Base-by-base conservation (phyloP, 2,888 invertebrate species). In the Galeruca laticollis region DNA sequence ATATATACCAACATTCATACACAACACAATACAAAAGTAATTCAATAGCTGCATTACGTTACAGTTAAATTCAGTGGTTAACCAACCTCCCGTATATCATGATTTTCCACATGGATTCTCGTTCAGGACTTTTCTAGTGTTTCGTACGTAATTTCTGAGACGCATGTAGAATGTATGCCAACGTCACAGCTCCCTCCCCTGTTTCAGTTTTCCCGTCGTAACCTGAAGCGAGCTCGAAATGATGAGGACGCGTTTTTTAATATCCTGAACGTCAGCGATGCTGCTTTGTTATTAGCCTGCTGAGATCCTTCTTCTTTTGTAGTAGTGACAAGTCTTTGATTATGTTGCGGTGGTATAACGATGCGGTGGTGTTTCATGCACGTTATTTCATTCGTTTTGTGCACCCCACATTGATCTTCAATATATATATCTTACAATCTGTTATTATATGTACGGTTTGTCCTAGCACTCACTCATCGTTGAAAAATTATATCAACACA, bases 171-270 rank as follows among this genome's bases (percentile, higher is more conserved):
- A 65, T 57, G 49, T 65, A 40, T 66, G 37, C 51, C 66, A 60
- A 66, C 59, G 51, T 59, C 59, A 51, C 59, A 10, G 33, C 10
- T 15, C 11, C n/a, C 49, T 18, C 40, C 57, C 43, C 21, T 40
- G 9, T 51, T 33, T 11, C 37, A 33, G 11, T 35, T 35, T 37
- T 33, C 57, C 51, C 37, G 59, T n/a, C 37, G 31, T 47, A 57
- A 57, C 56, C 56, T 35, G 33, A 57, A 57, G 47, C 26, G 47
- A 67, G 60, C 20, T 60, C 69, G 52, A 68, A 71, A 72, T 72
- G 74, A 72, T 66, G 72, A 70, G 69, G 66, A 72, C 74, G 72
- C 70, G 70, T 71, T 74, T 74, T 74, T 74, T 74, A 74, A 74
- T 73, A 74, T 74, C 74, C 74, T 74, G 74, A 69, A 72, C 73